These are phyloP conservation scores for Danio rerio DNA, from an alignment of 2,113 vertebrate genomes.

Conservation along the genomic window DNA sequence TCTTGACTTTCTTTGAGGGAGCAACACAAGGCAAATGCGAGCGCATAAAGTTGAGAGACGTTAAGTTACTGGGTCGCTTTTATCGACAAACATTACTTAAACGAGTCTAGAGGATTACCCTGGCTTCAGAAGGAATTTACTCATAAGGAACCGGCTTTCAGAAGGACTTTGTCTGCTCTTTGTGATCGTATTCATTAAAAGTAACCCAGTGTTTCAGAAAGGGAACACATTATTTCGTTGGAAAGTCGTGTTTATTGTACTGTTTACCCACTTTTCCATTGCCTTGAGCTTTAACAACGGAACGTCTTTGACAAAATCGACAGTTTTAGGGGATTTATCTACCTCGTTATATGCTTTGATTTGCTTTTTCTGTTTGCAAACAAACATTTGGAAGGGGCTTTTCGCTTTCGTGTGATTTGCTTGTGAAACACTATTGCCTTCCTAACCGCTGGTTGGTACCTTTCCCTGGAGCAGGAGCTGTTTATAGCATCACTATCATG, in stretches of 20 bases:
- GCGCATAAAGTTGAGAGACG: background rate
- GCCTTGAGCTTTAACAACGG: background rate
- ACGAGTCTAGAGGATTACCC: background rate
- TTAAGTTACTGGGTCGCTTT: background rate
- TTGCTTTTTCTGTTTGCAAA: background rate
- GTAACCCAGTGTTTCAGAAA: background rate
- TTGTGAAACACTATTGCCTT: background rate
- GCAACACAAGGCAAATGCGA: too few species aligned
- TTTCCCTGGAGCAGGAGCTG: conserved; percentile 44
- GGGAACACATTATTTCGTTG: background rate
- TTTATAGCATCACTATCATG: conserved; percentile 68
- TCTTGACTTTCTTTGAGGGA: background rate
- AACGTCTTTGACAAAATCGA: background rate
- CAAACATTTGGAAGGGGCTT: background rate
- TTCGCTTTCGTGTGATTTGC: background rate
- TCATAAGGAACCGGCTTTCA: background rate
- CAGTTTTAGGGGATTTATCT: background rate
- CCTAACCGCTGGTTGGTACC: background rate
- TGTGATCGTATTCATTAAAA: background rate
- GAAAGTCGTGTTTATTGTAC: background rate
- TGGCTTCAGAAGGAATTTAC: background rate
- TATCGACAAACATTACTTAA: background rate
- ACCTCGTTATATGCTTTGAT: background rate
- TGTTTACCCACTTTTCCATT: background rate
- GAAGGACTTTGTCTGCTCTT: conserved; percentile 1